Conservation (phyloP, 2,888 invertebrate genomes). For the Bugula neritina region DNA sequence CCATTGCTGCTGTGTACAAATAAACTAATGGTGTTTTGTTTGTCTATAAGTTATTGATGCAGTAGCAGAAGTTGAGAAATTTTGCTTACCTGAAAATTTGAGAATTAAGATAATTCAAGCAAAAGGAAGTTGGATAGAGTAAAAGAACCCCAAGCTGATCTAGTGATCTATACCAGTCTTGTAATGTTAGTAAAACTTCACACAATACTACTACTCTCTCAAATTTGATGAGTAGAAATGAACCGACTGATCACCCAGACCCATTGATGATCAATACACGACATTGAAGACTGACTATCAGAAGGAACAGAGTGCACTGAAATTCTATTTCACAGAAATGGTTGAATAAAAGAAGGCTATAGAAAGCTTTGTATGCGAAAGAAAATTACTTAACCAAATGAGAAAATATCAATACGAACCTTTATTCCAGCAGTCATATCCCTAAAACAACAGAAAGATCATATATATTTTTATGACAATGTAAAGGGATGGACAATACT, state of each 20-base stretch:
- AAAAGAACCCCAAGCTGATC: too few species aligned
- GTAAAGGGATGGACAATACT: not conserved
- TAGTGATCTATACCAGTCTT: too few species aligned
- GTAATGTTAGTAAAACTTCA: too few species aligned
- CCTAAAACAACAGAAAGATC: constrained; percentile 11
- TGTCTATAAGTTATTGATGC: not conserved
- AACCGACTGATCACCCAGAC: not conserved
- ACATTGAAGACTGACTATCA: not conserved
- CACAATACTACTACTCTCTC: not conserved
- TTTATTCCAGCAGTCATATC: constrained; percentile 27
- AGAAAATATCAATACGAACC: constrained; percentile 17
- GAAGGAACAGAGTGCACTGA: not conserved
- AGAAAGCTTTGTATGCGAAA: constrained; percentile 7
- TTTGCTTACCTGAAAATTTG: too few species aligned
- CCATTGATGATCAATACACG: not conserved
- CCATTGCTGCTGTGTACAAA: not conserved
- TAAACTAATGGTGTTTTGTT: not conserved
- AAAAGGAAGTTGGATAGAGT: too few species aligned
- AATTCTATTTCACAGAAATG: not conserved
- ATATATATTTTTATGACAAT: not conserved
- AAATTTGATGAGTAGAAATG: not conserved
- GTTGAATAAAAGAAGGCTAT: not conserved
- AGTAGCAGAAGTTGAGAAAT: too few species aligned
- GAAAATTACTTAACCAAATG: constrained; percentile 19
- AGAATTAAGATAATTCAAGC: too few species aligned